Evolutionary conservation across 1,140 invertebrate genomes (phyloP).

Genomic region (Caenorhabditis briggsae): DNA sequence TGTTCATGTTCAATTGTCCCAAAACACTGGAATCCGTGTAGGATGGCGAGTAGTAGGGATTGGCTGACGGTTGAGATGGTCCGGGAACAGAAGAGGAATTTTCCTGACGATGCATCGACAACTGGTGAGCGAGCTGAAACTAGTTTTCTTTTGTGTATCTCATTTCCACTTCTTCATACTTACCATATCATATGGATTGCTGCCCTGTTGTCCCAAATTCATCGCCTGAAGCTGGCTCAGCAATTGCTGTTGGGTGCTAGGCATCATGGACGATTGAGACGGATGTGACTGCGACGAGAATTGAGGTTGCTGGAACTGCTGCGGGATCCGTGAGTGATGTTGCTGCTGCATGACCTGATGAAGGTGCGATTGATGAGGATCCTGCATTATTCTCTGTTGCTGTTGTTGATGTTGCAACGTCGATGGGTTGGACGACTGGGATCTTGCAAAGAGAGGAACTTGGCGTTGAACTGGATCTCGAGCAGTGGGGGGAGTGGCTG

Average conservation of each 20-base stretch:
- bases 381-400: neutral
- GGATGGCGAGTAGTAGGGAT: conserved; percentile 30
- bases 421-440: neutral
- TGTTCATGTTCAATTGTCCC: neutral
- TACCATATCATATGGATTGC: too few species aligned
- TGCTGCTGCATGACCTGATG: neutral
- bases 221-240: neutral
- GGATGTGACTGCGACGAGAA: neutral
- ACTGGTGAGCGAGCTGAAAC: neutral
- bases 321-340: neutral
- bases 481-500: neutral
- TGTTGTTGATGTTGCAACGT: conserved; percentile 17
- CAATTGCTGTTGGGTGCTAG: neutral
- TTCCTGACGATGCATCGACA: neutral
- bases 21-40: conserved; percentile 47
- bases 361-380: neutral
- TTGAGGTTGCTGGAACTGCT: conserved; percentile 37
- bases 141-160: too few species aligned
- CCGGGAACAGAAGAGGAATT: neutral
- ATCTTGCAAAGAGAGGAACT: conserved; percentile 13
- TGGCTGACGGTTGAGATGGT: conserved; percentile 4
- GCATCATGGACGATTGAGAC: neutral
- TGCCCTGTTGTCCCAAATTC: neutral
- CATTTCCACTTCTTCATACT: too few species aligned
- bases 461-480: neutral